Base-by-base conservation (phyloP, 2,888 invertebrate genomes). In the Omphaloscelis lunosa region DNA sequence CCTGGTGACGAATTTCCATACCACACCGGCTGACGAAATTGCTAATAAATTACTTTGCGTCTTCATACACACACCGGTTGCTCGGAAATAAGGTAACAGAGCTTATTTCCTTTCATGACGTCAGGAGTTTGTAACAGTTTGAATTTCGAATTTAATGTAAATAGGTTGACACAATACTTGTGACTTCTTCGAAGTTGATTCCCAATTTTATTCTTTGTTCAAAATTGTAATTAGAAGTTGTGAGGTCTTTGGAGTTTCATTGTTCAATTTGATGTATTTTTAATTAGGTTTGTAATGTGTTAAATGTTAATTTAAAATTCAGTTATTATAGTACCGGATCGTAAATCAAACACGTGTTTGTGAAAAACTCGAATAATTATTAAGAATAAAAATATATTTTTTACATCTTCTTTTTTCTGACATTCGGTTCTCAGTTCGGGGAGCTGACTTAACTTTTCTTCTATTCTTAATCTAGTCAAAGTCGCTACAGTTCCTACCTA, bases 1-100 rank as follows among this genome's bases (percentile, higher is more conserved):
- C 61, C 45, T 48, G 29, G 77, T 75, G 34, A 75, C 41, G 85
- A 69, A 86, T 86, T 86, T 81, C 59, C 69, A 69, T 73, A 70
- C n/a, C 51, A 56, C 68, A 75, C 48, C 53, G 23, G 39, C 27
- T 75, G 53, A 65, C 65, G 63, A 76, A 72, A 79, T 77, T 75
- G 65, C 48, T 68, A 39, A 80, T 71, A 72, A 75, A 75, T 84
- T 74, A 76, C 48, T 61, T n/a, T 29, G 41, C 61, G 45, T 67
- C 73, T 79, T 73, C 65, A 72, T 70, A 66, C 29, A 78, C 41
- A 72, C 73, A 81, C 66, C 23, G 68, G 63, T 58, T 75, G 56
- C n/a, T 59, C 51, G 59, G 74, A 76, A 77, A 74, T 72, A 61
- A 76, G 27, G 72, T 76, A 85, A 75, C 67, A 51, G 59, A 67